A percentile compares a stretch with the other conserved stretches of the same genome.
These are phyloP conservation scores for Sphecodes monilicornis DNA, from an alignment of 2,888 invertebrate genomes.

Conservation along the genomic window DNA sequence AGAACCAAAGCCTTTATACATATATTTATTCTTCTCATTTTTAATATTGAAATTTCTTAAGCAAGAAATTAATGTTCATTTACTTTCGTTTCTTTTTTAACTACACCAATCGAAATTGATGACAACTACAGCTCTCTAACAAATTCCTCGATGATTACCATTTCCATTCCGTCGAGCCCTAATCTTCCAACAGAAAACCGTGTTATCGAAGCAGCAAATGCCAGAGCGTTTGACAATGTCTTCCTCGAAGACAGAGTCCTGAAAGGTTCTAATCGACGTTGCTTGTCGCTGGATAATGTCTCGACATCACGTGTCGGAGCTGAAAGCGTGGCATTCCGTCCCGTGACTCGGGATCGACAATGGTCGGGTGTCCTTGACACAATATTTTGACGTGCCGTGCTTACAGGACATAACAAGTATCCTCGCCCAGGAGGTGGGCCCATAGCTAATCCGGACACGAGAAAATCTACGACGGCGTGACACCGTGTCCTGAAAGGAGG, in stretches of 20 bases:
- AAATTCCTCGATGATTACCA: background rate
- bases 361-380: constrained; percentile 76
- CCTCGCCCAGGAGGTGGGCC: constrained; percentile 41
- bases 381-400: constrained; percentile 77
- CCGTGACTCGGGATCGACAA: constrained; percentile 22
- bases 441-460: constrained; percentile 49
- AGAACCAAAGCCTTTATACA: too few relatives aligned
- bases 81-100: too few relatives aligned
- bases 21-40: too few relatives aligned
- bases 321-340: background rate
- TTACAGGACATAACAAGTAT: constrained; percentile 47
- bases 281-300: background rate
- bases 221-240: background rate
- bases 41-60: too few relatives aligned
- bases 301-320: background rate
- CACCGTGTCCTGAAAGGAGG: constrained; percentile 57
- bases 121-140: background rate
- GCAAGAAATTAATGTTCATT: too few relatives aligned
- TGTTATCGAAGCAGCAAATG: background rate
- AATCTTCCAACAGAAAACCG: background rate
- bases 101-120: background rate
- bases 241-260: background rate
- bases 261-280: constrained; percentile 19
- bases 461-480: constrained; percentile 48
- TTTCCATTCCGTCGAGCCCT: background rate